Evolutionary conservation across 2,113 vertebrate genomes (phyloP), one percentile per base, ranked within the genome.

Genomic region (Vombatus ursinus): DNA sequence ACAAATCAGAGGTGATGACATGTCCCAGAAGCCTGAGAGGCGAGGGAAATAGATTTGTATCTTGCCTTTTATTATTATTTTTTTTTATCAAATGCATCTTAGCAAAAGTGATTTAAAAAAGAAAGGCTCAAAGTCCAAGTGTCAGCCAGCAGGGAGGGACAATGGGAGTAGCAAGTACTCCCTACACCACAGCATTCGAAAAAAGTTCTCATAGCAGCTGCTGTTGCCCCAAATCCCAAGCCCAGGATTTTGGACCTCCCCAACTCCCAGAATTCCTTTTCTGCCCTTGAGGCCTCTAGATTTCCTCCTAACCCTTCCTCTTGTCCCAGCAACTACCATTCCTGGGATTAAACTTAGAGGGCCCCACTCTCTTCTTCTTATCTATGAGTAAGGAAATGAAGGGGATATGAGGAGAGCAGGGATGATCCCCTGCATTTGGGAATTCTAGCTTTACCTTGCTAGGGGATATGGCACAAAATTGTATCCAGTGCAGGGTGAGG

Each of bases 21-120:
- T 84, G 44, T 94, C 94, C 90, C 94, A 95, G 93, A 95, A 97
- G 96, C 93, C 92, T 3, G 4, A 93, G 95, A 57, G 89, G 91
- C 26, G 0, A 37, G 0, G 91, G 94, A 96, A 96, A 89, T 0
- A 28, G 89, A 92, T 91, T 92, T 96, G 93, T 92, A 94, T 94
- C 97, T 96, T 97, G 91, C 96, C 89, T 57, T 94, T 52, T 49
- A n/a, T 93, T 93, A 28, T 53, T 26, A 50, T 93, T 91, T 47
- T 3, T 44, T 92, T 54, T 92, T 93, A 92, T 52, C 96, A 96
- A 97, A 95, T 52, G 84, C 52, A 97, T 98, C 93, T 97, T 98
- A 98, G 96, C 96, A 93, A 96, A 97, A 97, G 89, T 77, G 61
- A 50, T 89, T 95, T 96, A 97, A 89, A 97, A 98, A 97, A 26